Conservation (phyloP, 2,113 vertebrate species). For the Hydrolagus affinis region DNA sequence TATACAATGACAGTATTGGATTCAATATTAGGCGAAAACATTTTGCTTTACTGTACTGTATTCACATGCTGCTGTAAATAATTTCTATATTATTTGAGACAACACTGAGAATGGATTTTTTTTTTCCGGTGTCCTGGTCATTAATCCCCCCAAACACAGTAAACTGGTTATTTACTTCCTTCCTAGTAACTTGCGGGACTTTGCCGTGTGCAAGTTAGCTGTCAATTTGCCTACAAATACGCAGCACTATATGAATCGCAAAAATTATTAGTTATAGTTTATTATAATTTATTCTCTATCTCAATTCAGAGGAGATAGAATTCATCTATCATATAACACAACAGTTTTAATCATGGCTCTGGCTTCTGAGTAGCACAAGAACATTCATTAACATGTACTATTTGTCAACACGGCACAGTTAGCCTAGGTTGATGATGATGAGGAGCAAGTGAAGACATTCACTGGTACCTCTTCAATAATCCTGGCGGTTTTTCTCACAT, state of each 20-base stretch:
- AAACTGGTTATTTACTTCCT: no score
- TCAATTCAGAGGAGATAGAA: no score
- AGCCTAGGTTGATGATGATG: not conserved
- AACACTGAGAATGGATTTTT: no score
- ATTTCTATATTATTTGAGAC: not conserved
- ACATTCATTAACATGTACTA: not conserved
- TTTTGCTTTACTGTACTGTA: no score
- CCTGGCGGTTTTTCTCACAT: not conserved
- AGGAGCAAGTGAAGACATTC: not conserved
- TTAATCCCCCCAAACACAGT: no score
- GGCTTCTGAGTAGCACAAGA: not conserved
- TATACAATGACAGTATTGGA: not conserved
- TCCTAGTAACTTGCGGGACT: no score
- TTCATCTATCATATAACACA: not conserved
- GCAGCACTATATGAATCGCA: no score
- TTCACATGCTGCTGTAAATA: not conserved
- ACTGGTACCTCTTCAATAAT: constrained; percentile 16
- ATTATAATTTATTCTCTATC: not conserved
- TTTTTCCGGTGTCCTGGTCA: no score
- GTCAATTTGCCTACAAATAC: no score
- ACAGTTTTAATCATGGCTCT: not conserved
- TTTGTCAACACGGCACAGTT: no score
- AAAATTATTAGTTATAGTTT: no score
- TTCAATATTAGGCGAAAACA: not conserved
- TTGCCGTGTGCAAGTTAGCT: no score